Conservation (phyloP, 2,797 vertebrate genomes). For the Podargus strigoides region DNA sequence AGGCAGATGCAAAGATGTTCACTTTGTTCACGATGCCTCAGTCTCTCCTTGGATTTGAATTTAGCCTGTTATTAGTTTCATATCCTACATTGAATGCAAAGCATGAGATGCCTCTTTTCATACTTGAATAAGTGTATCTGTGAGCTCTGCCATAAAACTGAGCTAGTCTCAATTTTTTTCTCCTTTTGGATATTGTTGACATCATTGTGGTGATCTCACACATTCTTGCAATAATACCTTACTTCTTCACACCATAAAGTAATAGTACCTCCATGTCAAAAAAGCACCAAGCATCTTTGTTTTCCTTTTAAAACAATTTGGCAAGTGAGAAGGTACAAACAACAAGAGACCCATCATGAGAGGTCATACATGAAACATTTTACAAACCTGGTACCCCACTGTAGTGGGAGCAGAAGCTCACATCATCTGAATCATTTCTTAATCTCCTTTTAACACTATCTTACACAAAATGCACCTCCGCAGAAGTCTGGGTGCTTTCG, state of each 20-base stretch:
- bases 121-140: background rate
- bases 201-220: background rate
- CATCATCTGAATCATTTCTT: background rate
- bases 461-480: background rate
- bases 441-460: background rate
- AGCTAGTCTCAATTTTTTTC: background rate
- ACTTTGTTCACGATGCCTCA: background rate
- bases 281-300: background rate
- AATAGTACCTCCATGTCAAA: background rate
- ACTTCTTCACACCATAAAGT: background rate
- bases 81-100: background rate
- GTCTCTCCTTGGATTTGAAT: background rate
- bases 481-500: background rate
- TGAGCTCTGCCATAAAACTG: background rate
- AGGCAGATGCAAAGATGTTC: background rate
- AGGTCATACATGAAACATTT: background rate
- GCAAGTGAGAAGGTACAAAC: background rate
- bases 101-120: background rate
- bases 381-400: background rate
- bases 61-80: background rate
- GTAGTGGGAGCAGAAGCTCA: background rate
- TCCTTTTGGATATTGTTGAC: background rate
- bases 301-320: background rate
- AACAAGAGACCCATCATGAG: background rate
- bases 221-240: background rate